These are phyloP conservation scores for Anableps anableps DNA, from an alignment of 2,797 vertebrate species.

Conservation along the genomic window DNA sequence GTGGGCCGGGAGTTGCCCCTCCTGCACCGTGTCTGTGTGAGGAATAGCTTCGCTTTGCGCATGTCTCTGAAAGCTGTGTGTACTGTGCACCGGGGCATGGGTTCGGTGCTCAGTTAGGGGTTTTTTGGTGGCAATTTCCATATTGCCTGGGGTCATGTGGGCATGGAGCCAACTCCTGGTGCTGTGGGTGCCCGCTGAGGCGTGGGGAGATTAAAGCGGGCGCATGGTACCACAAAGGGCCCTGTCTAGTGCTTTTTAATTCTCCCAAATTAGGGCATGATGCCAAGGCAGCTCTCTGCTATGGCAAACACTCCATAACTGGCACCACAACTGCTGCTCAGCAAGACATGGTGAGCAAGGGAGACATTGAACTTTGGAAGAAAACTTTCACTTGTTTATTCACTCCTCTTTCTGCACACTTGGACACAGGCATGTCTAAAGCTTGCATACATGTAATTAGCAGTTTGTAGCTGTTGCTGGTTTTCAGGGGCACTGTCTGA, in stretches of 20 bases:
- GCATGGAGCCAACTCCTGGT: slow-evolving; percentile 80
- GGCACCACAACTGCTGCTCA: slow-evolving; percentile 75
- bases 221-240: slow-evolving; percentile 82
- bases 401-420: slow-evolving; percentile 57
- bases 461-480: slow-evolving; percentile 62
- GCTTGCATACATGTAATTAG: slow-evolving; percentile 69
- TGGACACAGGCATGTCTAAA: slow-evolving; percentile 39
- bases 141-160: slow-evolving; percentile 84
- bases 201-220: slow-evolving; percentile 83
- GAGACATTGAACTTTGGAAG: slow-evolving; percentile 50
- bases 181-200: slow-evolving; percentile 79
- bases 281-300: slow-evolving; percentile 79
- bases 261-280: slow-evolving; percentile 83
- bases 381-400: slow-evolving; percentile 56
- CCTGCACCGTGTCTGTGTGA: slow-evolving; percentile 26
- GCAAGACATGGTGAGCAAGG: slow-evolving; percentile 57
- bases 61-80: slow-evolving; percentile 57
- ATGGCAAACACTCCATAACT: slow-evolving; percentile 79
- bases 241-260: slow-evolving; percentile 87
- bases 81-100: slow-evolving; percentile 64
- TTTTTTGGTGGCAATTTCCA: slow-evolving; percentile 82
- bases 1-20: slow-evolving; percentile 45
- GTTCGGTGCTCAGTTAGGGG: slow-evolving; percentile 68
- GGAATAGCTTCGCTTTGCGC: slow-evolving; percentile 45
- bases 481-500: slow-evolving; percentile 42